Percentiles rank a stretch among this genome's conserved stretches.
Evolutionary conservation across 2,113 vertebrate species (phyloP).

Genomic region (Erpornis zantholeuca): DNA sequence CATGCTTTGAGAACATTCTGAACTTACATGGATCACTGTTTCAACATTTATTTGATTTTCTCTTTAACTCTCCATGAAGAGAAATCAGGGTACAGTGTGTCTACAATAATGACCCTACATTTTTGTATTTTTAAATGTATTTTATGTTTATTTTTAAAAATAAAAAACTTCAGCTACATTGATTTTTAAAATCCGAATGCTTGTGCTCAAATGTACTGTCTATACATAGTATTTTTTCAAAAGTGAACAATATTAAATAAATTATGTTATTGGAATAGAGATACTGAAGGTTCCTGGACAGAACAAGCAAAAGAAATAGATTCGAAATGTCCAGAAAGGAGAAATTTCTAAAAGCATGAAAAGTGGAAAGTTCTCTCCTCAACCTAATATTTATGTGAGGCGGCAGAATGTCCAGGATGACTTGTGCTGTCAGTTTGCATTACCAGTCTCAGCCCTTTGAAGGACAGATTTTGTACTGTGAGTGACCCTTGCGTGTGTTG

Average conservation of each 20-base stretch:
- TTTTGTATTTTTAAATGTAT: neutral
- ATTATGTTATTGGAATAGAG: slow-evolving; percentile 74
- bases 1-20: slow-evolving; percentile 72
- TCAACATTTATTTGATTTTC: slow-evolving; percentile 76
- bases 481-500: neutral
- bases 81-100: slow-evolving; percentile 70
- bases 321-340: slow-evolving; percentile 79
- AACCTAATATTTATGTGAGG: slow-evolving; percentile 77
- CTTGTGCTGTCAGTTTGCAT: slow-evolving; percentile 72
- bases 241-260: slow-evolving; percentile 73
- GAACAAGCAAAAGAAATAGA: slow-evolving; percentile 75
- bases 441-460: neutral
- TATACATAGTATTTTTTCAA: neutral
- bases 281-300: slow-evolving; percentile 74
- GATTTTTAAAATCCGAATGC: neutral
- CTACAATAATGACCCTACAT: neutral
- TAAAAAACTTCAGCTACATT: neutral
- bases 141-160: neutral
- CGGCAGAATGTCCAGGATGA: slow-evolving; percentile 69
- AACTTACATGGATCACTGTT: slow-evolving; percentile 78
- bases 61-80: slow-evolving; percentile 75
- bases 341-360: slow-evolving; percentile 77
- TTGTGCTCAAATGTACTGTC: neutral
- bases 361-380: slow-evolving; percentile 75
- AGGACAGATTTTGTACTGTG: neutral